Evolutionary conservation across 2,888 invertebrate genomes (phyloP), one percentile per base, ranked within the genome.

Genomic region (Bimastos eiseni): DNA sequence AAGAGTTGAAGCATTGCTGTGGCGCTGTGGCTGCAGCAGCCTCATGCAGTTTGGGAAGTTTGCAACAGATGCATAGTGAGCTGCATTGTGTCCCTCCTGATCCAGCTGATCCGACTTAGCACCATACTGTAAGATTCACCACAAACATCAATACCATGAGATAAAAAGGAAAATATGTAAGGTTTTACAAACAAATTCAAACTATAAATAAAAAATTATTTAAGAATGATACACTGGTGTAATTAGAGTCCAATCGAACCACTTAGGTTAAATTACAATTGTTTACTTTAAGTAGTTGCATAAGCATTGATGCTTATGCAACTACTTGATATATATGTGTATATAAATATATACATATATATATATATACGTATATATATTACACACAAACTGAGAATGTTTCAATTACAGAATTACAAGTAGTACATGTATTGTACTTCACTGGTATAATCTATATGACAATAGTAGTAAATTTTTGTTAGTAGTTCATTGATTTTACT

Each of bases 41-140:
- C 37, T 86, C 36, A 17, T 15, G 17, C 86, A 86, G 86, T 86
- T 37, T 8, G 34, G 34, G 34, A 24, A 86, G 86, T 86, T 86
- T 8, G 86, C 86, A 86, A 86, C 36, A 36, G 34, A 34, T 13
- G 86, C 98, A 94, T 97, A 97, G 92, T 97, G 97, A 94, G 98
- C 95, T 93, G 97, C 97, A 83, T 97, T 97, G 93, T 97, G 96
- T 34, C 97, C 97, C 94, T 97, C 97, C 93, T 97, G 97, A 95
- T 99, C 99, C 89, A 98, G 96, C 94, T 97, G 97, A 94, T 97
- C 97, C 0, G 98, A 97, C 95, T 98, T 98, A 92, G 98, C 98
- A 95, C 98, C 98, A 95, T 98, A 97, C 99, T 99, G 96, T 33
- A 96, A 95, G 30, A 84, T n/a, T n/a, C 70, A 70, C 8, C 70